A percentile compares a stretch with the other conserved stretches of the same genome.
Conservation (phyloP, 1,140 invertebrate genomes). For the Leptopilina boulardi region DNA sequence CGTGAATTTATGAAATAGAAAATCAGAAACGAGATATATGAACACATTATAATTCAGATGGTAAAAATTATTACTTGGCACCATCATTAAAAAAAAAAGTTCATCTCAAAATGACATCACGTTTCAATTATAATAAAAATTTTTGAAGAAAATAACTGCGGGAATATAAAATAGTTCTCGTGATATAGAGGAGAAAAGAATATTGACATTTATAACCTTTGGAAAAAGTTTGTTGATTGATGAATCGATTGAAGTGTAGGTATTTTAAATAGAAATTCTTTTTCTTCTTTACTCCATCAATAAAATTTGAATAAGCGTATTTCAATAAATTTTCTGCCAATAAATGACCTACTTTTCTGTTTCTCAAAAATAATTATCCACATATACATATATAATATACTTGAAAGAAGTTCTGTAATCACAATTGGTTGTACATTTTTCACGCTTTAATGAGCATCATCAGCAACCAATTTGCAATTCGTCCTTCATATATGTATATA, state of each 20-base stretch:
- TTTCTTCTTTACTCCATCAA: not conserved
- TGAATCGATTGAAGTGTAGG: too few species aligned
- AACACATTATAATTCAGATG: not conserved
- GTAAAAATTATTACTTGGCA: not conserved
- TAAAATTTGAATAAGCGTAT: not conserved
- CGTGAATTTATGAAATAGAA: too few species aligned
- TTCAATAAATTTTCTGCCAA: not conserved
- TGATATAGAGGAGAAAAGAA: not conserved
- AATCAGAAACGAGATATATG: too few species aligned
- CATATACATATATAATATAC: too few species aligned
- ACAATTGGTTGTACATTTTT: conserved; percentile 2
- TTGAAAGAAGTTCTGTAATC: not conserved
- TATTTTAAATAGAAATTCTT: not conserved
- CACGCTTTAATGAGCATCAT: conserved; percentile 16
- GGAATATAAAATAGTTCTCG: too few species aligned
- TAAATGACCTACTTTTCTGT: not conserved
- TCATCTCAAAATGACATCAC: not conserved
- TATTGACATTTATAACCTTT: not conserved
- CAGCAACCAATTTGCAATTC: conserved; percentile 9
- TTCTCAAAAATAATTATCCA: conserved; percentile 3
- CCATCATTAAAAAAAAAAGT: not conserved
- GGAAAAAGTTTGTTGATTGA: too few species aligned
- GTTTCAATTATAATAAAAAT: not conserved
- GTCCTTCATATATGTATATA: not conserved
- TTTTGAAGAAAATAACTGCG: too few species aligned